Base-by-base conservation (phyloP, 2,113 vertebrate species). In the Cavia porcellus region DNA sequence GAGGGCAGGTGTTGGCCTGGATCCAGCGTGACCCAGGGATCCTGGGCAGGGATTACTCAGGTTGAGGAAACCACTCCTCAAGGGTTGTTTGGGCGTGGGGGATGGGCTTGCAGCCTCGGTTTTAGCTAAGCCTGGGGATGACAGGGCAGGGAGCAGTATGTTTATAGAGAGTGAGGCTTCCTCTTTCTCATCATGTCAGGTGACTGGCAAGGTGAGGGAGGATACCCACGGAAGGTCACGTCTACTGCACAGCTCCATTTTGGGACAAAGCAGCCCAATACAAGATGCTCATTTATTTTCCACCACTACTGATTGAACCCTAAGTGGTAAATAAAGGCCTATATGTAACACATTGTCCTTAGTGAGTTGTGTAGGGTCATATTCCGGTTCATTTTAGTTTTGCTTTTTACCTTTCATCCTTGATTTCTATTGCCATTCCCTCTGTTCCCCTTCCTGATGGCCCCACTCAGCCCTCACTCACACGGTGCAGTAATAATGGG, bases 141-240 rank as follows among this genome's bases (percentile, higher is more conserved):
- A 72, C 13, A 38, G 70, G 24, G 10, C 38, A 89, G 89, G 77
- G 86, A 82, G 30, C 57, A 28, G 81, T 66, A 77, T 89, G 45
- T 79, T 94, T 90, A 35, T 22, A 61, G 59, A 98, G 61, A 64
- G 89, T 5, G 45, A 84, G 83, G 70, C 24, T 32, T 75, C 64
- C 66, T 86, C 35, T 88, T 68, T 81, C 89, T 38, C n/a, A 17
- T 4, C 19, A 70, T 52, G 28, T 17, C 79, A 30, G 77, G 28
- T 93, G 89, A 85, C 77, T 12, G 14, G 59, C 64, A 20, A 96
- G 50, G 20, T 17, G 22, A 61, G 19, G 14, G 8, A 77, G 4
- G n/a, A 79, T 72, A 15, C 20, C 35, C 7, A 6, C 14, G 3
- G 68, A 75, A 22, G 72, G 83, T n/a, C 75, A 70, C 3, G 0